Evolutionary conservation across 2,113 vertebrate species (phyloP).

Genomic region (Sciurus niger): DNA sequence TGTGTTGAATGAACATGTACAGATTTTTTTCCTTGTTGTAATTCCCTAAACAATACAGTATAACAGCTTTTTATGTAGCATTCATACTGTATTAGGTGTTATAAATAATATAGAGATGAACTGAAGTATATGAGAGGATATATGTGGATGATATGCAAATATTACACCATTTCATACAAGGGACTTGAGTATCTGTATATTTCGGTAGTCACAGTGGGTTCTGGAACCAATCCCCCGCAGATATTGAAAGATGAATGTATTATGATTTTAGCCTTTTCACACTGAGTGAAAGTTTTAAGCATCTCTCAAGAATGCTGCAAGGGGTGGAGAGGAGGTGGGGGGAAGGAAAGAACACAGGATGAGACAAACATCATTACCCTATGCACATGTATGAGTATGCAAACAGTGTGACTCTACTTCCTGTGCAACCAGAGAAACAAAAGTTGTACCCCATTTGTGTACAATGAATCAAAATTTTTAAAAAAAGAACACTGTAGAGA

Average conservation of each 20-base stretch:
- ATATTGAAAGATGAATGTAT: neutral
- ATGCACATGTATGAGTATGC: no score
- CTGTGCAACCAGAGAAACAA: no score
- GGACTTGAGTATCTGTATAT: neutral
- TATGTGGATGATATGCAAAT: neutral
- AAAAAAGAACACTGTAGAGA: neutral
- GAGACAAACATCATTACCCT: no score
- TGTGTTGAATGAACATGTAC: neutral
- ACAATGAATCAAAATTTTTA: no score
- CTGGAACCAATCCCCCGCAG: neutral
- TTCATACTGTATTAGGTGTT: no score
- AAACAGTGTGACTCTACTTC: no score
- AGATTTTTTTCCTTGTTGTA: neutral
- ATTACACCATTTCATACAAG: neutral
- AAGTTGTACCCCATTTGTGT: no score
- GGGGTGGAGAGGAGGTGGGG: no score
- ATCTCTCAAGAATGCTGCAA: conserved; percentile 32
- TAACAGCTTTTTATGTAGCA: no score
- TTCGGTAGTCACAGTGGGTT: neutral
- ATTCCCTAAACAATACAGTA: neutral
- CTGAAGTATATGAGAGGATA: no score
- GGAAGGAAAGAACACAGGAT: no score
- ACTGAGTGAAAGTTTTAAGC: conserved; percentile 50
- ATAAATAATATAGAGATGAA: no score
- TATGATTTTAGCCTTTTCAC: conserved; percentile 54